Percentiles rank a stretch among this genome's conserved stretches.
Evolutionary conservation across 2,888 invertebrate genomes (phyloP).

Genomic region (Conops quadrifasciatus): DNA sequence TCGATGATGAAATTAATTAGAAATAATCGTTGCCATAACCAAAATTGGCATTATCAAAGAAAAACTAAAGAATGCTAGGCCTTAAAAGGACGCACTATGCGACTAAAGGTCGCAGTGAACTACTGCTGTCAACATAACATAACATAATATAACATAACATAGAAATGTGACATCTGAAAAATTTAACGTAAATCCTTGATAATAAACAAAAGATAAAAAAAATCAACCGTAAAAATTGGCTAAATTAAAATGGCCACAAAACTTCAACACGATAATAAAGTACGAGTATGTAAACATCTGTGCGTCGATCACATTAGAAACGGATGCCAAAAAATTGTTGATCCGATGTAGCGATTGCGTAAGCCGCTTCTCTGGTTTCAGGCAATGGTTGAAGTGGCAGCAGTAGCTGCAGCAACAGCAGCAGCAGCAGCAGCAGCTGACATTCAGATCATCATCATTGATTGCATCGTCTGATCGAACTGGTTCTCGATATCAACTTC

Average conservation of each 20-base stretch:
- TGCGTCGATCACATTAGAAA: conserved; percentile 32
- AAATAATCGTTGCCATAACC: too few relatives aligned
- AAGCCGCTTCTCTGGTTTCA: neutral
- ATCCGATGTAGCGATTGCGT: neutral
- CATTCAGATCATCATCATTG: neutral
- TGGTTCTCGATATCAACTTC: conserved; percentile 31
- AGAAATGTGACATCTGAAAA: too few relatives aligned
- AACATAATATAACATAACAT: too few relatives aligned
- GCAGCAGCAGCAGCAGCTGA: conserved; percentile 1
- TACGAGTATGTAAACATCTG: conserved; percentile 33
- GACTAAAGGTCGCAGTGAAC: too few relatives aligned
- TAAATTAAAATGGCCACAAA: conserved; percentile 45
- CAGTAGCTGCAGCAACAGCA: neutral
- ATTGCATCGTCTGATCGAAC: conserved; percentile 18
- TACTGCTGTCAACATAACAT: too few relatives aligned
- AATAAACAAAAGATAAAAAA: too few relatives aligned
- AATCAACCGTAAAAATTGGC: conserved; percentile 35
- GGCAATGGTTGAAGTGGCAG: conserved; percentile 15
- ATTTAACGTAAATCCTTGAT: too few relatives aligned
- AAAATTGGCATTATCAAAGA: too few relatives aligned
- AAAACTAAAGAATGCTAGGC: too few relatives aligned
- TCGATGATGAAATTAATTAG: too few relatives aligned
- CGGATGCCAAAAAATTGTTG: conserved; percentile 26
- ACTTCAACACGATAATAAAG: conserved; percentile 39
- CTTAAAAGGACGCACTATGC: too few relatives aligned